phyloP scores from a whole-genome alignment of 30 jellyfish, hydroid and myxozoan genomes.

The Aurelia coerulea region DNA sequence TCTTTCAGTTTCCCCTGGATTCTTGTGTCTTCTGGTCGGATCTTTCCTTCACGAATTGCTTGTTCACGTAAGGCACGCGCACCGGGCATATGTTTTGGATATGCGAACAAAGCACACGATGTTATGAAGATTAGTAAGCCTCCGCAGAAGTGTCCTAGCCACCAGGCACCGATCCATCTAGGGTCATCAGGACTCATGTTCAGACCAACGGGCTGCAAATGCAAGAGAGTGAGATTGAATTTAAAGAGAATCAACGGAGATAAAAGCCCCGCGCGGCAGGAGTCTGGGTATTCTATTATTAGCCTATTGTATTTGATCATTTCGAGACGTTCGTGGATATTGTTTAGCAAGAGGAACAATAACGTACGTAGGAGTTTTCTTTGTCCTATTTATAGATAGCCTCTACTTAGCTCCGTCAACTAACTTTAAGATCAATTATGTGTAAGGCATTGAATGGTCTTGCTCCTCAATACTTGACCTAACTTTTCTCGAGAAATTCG shows the following conservation, averaged over 20 bases:
- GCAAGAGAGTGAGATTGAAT: background rate
- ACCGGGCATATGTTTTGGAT: conserved; percentile 99
- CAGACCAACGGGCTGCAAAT: conserved; percentile 88
- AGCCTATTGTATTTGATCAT: no score
- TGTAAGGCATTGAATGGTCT: background rate
- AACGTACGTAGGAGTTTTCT: no score
- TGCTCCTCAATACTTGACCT: no score
- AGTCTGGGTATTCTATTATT: no score
- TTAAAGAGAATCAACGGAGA: no score
- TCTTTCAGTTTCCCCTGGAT: conserved; percentile 90
- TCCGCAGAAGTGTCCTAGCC: conserved; percentile 99
- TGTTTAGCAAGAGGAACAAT: no score
- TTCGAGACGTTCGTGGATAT: no score
- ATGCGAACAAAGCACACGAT: conserved; percentile 95
- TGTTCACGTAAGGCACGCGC: conserved; percentile 83
- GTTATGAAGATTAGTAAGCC: conserved; percentile 87
- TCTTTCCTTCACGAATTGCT: conserved; percentile 93
- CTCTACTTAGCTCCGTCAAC: no score
- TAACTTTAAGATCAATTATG: background rate
- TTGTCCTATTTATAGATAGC: no score
- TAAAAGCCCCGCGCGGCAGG: no score
- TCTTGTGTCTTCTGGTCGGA: conserved; percentile 93
- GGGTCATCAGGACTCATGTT: conserved; percentile 97
- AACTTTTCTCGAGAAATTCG: no score
- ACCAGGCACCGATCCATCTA: conserved; percentile 99